Percentiles rank a stretch among this genome's conserved stretches.
Evolutionary conservation across 2,888 invertebrate species (phyloP).

Genomic region (Dorcus parallelipipedus): DNA sequence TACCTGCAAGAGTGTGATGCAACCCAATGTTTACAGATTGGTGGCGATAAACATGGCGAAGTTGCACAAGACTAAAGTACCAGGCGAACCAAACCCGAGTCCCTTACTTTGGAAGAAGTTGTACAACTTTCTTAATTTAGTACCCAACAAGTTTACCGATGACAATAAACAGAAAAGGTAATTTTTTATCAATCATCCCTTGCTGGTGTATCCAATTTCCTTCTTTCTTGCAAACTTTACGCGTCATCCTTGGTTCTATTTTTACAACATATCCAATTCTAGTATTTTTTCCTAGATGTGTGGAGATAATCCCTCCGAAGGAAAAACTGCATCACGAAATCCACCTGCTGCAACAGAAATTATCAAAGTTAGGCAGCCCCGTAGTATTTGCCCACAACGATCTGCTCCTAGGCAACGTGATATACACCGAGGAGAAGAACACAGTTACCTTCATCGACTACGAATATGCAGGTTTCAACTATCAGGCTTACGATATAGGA

Average conservation of each 20-base stretch:
- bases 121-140: constrained; percentile 68
- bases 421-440: constrained; percentile 69
- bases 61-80: constrained; percentile 65
- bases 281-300: constrained; percentile 55
- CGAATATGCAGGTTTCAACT: constrained; percentile 93
- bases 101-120: constrained; percentile 76
- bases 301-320: constrained; percentile 63
- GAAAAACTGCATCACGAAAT: constrained; percentile 68
- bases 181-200: constrained; percentile 19
- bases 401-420: constrained; percentile 89
- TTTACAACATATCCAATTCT: too few species aligned
- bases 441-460: constrained; percentile 92
- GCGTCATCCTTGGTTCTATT: too few species aligned
- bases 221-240: constrained; percentile 8
- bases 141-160: constrained; percentile 69
- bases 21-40: constrained; percentile 65
- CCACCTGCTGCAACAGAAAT: constrained; percentile 57
- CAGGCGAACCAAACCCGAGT: constrained; percentile 39
- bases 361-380: constrained; percentile 66
- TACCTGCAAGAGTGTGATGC: constrained; percentile 60
- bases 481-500: constrained; percentile 93
- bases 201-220: background rate
- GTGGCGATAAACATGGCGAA: constrained; percentile 81
- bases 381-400: constrained; percentile 97
- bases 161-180: constrained; percentile 69